A percentile compares a stretch with the other conserved stretches of the same genome.
Conservation (phyloP, 2,797 vertebrate genomes). For the Prunella strophiata region DNA sequence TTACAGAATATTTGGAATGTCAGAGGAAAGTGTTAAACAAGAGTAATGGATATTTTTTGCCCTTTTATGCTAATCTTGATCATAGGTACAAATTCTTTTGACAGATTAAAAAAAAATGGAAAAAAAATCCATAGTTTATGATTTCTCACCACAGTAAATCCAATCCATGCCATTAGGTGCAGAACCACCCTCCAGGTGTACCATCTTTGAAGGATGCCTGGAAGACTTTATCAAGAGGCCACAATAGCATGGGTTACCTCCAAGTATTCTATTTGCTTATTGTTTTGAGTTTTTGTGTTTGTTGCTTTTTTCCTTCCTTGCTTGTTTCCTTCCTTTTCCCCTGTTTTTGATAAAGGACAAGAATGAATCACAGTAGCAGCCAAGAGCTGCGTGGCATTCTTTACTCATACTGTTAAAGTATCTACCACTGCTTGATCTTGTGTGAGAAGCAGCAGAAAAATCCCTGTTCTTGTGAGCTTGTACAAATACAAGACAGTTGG, state of each 20-base stretch:
- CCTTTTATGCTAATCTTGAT: background rate
- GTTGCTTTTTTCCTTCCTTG: background rate
- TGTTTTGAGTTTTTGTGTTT: accelerated
- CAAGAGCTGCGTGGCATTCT: background rate
- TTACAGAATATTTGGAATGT: background rate
- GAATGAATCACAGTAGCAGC: background rate
- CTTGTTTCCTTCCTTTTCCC: no score
- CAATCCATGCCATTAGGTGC: background rate
- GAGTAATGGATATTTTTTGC: background rate
- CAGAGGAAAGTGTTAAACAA: background rate
- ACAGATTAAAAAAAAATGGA: background rate
- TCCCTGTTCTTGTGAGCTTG: background rate
- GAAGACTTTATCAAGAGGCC: background rate
- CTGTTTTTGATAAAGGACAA: background rate
- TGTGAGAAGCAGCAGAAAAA: background rate
- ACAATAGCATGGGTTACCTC: background rate
- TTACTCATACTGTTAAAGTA: background rate
- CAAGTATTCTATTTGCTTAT: background rate
- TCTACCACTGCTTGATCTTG: background rate
- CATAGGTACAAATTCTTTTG: background rate
- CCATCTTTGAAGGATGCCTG: accelerated
- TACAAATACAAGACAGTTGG: background rate
- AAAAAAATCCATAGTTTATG: background rate
- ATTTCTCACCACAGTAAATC: background rate
- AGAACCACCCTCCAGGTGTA: background rate